A percentile compares a stretch with the other conserved stretches of the same genome.
Evolutionary conservation across 1,140 invertebrate species (phyloP).

Genomic region (Leptestheria dahalacensis): DNA sequence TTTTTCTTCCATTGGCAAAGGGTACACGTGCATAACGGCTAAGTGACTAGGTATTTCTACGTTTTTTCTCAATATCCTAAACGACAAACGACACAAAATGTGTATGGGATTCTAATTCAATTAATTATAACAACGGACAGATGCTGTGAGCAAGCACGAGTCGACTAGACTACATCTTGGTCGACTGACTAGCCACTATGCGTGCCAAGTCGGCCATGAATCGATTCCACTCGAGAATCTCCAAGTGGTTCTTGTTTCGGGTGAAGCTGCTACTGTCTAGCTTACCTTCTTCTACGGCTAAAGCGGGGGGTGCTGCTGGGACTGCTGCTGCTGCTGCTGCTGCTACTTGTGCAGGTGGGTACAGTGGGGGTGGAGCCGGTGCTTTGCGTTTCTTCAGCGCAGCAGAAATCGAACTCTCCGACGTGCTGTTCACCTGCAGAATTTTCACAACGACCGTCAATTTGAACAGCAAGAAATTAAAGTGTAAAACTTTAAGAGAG

Average conservation of each 20-base stretch:
- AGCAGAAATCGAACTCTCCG: constrained; percentile 18
- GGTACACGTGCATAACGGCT: no score
- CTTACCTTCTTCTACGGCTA: not conserved
- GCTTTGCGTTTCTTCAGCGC: constrained; percentile 22
- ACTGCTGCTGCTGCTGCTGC: not conserved
- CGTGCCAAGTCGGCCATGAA: not conserved
- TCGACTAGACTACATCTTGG: not conserved
- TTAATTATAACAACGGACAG: no score
- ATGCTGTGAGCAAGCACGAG: no score
- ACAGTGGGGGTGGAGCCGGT: constrained; percentile 20
- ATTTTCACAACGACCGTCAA: no score
- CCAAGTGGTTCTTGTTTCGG: not conserved
- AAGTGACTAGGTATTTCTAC: no score
- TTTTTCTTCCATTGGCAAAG: no score
- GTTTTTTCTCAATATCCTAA: no score
- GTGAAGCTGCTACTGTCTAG: not conserved
- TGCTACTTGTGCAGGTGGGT: not conserved
- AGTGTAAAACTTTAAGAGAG: no score
- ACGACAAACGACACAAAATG: no score
- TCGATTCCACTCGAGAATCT: not conserved
- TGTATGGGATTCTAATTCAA: no score
- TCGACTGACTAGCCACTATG: not conserved
- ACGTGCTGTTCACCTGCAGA: constrained; percentile 11
- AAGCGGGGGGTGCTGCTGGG: not conserved
- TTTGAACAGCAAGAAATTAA: no score